A percentile compares a stretch with the other conserved stretches of the same genome.
Evolutionary conservation across 23 tunicate genomes (phyloP).

Genomic region (Ciona savignyi): DNA sequence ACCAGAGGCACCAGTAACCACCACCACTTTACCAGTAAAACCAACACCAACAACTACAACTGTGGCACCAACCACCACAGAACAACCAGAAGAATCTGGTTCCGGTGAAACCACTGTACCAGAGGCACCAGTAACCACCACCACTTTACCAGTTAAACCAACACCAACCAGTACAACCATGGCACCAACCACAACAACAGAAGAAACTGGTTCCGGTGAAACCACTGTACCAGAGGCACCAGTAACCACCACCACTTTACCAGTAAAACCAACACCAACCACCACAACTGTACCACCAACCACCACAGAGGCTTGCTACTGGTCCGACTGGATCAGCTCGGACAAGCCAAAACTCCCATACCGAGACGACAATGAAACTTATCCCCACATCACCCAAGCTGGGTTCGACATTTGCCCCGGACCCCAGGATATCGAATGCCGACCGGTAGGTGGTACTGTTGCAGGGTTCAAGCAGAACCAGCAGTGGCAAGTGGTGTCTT

Average conservation of each 20-base stretch:
- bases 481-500: conserved; percentile 74
- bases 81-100: conserved; percentile 62
- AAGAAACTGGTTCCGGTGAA: background rate
- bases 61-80: too few relatives aligned
- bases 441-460: conserved; percentile 63
- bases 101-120: conserved; percentile 43
- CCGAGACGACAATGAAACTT: conserved; percentile 83
- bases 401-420: conserved; percentile 50
- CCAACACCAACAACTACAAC: conserved; percentile 23
- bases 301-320: conserved; percentile 55
- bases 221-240: conserved; percentile 30
- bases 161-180: conserved; percentile 34
- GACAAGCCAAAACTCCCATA: conserved; percentile 67
- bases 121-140: conserved; percentile 29
- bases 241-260: conserved; percentile 33
- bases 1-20: conserved; percentile 36
- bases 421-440: conserved; percentile 67
- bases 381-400: conserved; percentile 24
- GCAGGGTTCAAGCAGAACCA: conserved; percentile 44
- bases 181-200: conserved; percentile 11
- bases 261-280: conserved; percentile 15
- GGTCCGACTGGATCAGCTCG: conserved; percentile 85
- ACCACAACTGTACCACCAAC: conserved; percentile 42
- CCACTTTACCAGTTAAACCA: conserved; percentile 27
- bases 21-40: conserved; percentile 36